A percentile compares a stretch with the other conserved stretches of the same genome.
These are phyloP conservation scores for Gadopsis bispinosus DNA, from an alignment of 2,797 vertebrate species.

Conservation along the genomic window DNA sequence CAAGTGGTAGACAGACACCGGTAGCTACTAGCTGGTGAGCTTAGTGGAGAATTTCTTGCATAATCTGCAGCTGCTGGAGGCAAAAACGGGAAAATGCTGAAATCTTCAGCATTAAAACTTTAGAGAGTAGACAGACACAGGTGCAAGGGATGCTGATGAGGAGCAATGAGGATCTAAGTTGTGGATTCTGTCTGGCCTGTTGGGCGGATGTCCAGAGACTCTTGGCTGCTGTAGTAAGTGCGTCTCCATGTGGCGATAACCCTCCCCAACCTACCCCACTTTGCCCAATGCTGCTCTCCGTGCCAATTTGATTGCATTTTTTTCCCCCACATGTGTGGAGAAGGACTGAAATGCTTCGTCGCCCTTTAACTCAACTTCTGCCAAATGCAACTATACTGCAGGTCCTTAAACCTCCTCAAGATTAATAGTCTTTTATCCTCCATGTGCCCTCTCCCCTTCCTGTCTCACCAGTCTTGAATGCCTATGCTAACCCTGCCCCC, in stretches of 20 bases:
- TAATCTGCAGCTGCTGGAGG: neutral
- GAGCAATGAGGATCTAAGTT: neutral
- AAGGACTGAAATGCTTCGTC: constrained; percentile 9
- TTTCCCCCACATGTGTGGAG: neutral
- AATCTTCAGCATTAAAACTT: constrained; percentile 14
- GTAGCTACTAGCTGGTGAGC: neutral
- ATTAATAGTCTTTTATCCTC: neutral
- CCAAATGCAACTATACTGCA: constrained; percentile 37
- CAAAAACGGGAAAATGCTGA: too few species aligned
- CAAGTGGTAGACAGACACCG: neutral
- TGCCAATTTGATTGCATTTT: constrained; percentile 7
- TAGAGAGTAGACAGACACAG: neutral
- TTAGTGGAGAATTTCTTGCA: neutral
- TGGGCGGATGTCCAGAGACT: neutral
- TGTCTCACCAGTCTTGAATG: constrained; percentile 6
- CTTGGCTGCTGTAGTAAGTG: constrained; percentile 5
- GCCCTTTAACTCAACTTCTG: constrained; percentile 10
- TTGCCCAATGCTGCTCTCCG: neutral
- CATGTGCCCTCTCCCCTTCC: neutral
- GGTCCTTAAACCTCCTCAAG: constrained; percentile 35
- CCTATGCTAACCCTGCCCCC: too few species aligned
- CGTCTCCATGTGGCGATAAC: constrained; percentile 9
- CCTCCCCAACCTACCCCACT: too few species aligned
- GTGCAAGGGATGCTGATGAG: neutral
- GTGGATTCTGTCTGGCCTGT: neutral